Evolutionary conservation across 2,888 invertebrate genomes (phyloP).

Genomic region (Cerastoderma edule): DNA sequence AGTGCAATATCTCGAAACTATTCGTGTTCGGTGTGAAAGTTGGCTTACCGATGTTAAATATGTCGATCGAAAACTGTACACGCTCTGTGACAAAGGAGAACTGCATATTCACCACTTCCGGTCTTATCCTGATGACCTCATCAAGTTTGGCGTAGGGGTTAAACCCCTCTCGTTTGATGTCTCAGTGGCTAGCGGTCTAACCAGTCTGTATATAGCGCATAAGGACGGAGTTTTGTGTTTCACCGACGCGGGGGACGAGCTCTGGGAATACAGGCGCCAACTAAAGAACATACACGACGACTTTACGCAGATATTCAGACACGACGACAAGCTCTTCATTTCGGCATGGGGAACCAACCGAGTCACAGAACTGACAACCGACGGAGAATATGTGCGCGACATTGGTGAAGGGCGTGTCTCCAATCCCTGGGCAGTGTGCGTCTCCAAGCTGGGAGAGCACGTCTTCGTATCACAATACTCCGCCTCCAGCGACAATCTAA

Average conservation of each 20-base stretch:
- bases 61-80: slow-evolving; percentile 2
- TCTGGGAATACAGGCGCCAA: neutral
- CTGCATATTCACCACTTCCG: slow-evolving; percentile 12
- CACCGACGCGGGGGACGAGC: neutral
- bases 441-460: neutral
- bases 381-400: neutral
- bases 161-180: neutral
- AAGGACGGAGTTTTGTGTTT: slow-evolving; percentile 5
- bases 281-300: neutral
- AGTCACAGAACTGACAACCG: neutral
- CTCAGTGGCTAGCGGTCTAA: neutral
- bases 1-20: slow-evolving; percentile 10
- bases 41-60: slow-evolving; percentile 19
- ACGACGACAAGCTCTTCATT: slow-evolving; percentile 2
- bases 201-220: neutral
- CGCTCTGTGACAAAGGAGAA: slow-evolving; percentile 8
- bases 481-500: neutral
- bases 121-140: slow-evolving; percentile 6
- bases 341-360: slow-evolving; percentile 6
- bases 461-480: slow-evolving; percentile 14
- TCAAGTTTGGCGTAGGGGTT: slow-evolving; percentile 6
- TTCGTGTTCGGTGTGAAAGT: neutral
- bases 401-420: neutral
- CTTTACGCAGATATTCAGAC: neutral
- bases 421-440: slow-evolving; percentile 8